Evolutionary conservation across 2,797 vertebrate genomes (phyloP).

Genomic region (Naso thynnoides): DNA sequence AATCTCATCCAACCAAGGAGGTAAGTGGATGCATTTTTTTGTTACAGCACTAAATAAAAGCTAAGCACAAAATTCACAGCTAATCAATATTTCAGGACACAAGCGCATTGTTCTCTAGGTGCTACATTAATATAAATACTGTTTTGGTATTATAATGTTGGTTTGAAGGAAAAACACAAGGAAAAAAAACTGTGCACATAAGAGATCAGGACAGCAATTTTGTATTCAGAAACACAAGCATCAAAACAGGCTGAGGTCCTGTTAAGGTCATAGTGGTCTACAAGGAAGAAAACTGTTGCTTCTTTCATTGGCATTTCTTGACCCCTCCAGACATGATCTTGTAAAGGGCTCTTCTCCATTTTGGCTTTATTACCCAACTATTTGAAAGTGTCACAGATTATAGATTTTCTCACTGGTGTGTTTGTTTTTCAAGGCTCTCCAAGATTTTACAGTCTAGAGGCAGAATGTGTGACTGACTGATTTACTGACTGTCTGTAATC

Average conservation of each 20-base stretch:
- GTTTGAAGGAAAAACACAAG: slow-evolving; percentile 23
- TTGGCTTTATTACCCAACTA: slow-evolving; percentile 7
- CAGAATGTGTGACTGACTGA: slow-evolving; percentile 25
- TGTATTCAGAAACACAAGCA: slow-evolving; percentile 7
- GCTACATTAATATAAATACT: slow-evolving; percentile 52
- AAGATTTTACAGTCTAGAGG: slow-evolving; percentile 38
- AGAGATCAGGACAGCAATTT: neutral
- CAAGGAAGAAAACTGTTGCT: slow-evolving; percentile 4
- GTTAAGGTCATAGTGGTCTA: slow-evolving; percentile 7
- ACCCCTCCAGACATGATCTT: neutral
- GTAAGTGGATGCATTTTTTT: slow-evolving; percentile 31
- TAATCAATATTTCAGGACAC: slow-evolving; percentile 53
- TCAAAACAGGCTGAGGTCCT: neutral
- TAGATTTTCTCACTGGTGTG: slow-evolving; percentile 22
- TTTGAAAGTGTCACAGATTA: slow-evolving; percentile 25
- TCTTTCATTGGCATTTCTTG: slow-evolving; percentile 16
- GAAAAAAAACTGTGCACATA: neutral
- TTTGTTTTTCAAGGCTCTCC: slow-evolving; percentile 33
- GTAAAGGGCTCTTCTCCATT: slow-evolving; percentile 5
- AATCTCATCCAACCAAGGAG: slow-evolving; percentile 16
- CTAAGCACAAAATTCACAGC: slow-evolving; percentile 27
- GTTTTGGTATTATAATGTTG: slow-evolving; percentile 33
- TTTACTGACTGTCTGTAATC: slow-evolving; percentile 34
- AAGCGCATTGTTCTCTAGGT: slow-evolving; percentile 23
- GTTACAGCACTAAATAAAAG: slow-evolving; percentile 37